phyloP scores from a whole-genome alignment of 2,888 invertebrate genomes.

The Xestia ashworthii region DNA sequence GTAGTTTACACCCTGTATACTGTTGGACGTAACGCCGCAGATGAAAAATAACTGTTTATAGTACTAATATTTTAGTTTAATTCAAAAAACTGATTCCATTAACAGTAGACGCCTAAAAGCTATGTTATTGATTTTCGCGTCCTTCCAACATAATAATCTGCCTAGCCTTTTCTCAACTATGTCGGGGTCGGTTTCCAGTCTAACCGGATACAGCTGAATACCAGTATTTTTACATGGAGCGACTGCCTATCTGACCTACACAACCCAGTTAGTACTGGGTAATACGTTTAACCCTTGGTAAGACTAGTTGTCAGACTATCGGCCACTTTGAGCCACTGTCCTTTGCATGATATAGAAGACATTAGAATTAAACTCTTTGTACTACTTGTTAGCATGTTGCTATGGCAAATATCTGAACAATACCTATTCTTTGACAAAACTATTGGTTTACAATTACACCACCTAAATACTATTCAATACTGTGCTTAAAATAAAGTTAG shows the following conservation, averaged over 20 bases:
- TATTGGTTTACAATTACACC: background rate
- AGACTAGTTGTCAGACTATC: too few species aligned
- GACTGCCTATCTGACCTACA: too few species aligned
- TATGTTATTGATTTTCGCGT: background rate
- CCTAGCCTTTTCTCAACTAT: too few species aligned
- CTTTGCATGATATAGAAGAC: background rate
- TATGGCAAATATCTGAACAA: background rate
- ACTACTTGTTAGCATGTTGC: background rate
- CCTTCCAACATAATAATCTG: background rate
- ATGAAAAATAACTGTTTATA: background rate
- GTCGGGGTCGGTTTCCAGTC: too few species aligned
- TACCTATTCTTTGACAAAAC: background rate
- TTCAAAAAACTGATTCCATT: background rate
- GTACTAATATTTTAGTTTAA: background rate
- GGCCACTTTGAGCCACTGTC: background rate
- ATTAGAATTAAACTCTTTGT: background rate
- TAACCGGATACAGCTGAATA: too few species aligned
- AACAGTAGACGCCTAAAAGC: background rate
- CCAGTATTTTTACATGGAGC: too few species aligned
- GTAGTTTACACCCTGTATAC: too few species aligned
- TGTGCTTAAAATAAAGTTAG: constrained; percentile 29
- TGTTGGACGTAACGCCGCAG: background rate
- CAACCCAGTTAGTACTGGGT: too few species aligned
- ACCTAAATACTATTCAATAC: background rate
- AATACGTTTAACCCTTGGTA: too few species aligned